phyloP scores from a whole-genome alignment of 1,140 invertebrate species.

The Leptinotarsa undecemlineata region DNA sequence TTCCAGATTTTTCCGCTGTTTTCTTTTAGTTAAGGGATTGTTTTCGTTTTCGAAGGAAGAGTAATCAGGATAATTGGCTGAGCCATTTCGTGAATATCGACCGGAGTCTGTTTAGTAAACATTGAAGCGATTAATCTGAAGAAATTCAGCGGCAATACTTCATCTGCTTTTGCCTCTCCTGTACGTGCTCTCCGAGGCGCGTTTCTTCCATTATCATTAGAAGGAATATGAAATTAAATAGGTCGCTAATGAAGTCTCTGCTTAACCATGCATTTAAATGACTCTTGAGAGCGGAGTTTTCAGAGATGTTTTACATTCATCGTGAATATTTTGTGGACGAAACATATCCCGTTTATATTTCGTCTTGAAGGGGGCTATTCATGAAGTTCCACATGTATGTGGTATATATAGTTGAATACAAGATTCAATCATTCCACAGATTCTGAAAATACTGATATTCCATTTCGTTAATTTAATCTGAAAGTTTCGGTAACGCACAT shows the following conservation, averaged over 20 bases:
- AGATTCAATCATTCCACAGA: too few species aligned
- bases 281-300: constrained; percentile 13
- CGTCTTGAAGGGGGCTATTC: background rate
- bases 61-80: constrained; percentile 8
- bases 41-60: background rate
- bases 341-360: background rate
- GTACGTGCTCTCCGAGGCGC: background rate
- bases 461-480: too few species aligned
- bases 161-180: background rate
- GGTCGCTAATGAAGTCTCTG: constrained; percentile 24
- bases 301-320: constrained; percentile 14
- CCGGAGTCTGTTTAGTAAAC: background rate
- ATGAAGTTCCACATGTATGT: too few species aligned
- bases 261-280: constrained; percentile 26
- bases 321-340: constrained; percentile 2
- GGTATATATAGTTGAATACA: too few species aligned
- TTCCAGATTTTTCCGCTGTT: background rate
- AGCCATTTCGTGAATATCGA: background rate
- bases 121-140: background rate
- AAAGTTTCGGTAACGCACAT: too few species aligned
- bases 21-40: background rate
- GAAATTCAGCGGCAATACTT: background rate
- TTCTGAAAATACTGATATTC: too few species aligned
- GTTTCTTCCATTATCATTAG: constrained; percentile 26
- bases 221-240: constrained; percentile 24